Evolutionary conservation across 2,797 vertebrate genomes (phyloP), one percentile per base, ranked within the genome.

Genomic region (Myotis findleyi): DNA sequence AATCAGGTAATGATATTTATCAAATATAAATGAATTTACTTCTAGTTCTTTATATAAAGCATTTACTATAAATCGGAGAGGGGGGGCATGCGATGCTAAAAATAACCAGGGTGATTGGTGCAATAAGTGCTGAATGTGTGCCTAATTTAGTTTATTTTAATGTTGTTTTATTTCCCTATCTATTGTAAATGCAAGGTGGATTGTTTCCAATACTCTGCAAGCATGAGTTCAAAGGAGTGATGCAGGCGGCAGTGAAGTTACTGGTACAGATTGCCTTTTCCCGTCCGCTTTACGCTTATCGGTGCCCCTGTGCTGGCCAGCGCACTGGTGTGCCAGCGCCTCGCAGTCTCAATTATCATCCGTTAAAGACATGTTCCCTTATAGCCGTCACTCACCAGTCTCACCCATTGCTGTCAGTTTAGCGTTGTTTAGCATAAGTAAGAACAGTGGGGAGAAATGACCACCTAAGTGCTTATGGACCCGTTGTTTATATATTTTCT

Each of bases 91-190:
- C 3, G 55, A 41, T 71, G 14, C 20, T 89, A 84, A 75, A 87
- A 62, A 49, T 57, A 20, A 8, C 7, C 3, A 59, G 1, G 5
- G 5, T 41, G 71, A 51, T 47, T 87, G 30, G 62, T 44, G 69
- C 47, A 73, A 16, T 66, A 86, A 93, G 3, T 41, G 9, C 2
- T 68, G 59, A 64, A 82, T 41, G 30, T n/a, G 8, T 21, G 0
- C 33, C 69, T 57, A 6, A 57, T 77, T 75, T 72, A 76, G 11
- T 68, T 57, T 5, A 55, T 85, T 92, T 81, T 76, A 41, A 64
- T 25, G 13, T 72, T 87, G 71, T 36, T 93, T 94, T 85, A 80
- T 66, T 84, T 89, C n/a, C 20, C 36, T 86, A 49, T 79, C 11
- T 53, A 49, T 75, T 77, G 0, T 76, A 83, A 91, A 89, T 38